A percentile compares a stretch with the other conserved stretches of the same genome.
phyloP scores from a whole-genome alignment of 2,113 vertebrate genomes.

The Willisornis vidua region DNA sequence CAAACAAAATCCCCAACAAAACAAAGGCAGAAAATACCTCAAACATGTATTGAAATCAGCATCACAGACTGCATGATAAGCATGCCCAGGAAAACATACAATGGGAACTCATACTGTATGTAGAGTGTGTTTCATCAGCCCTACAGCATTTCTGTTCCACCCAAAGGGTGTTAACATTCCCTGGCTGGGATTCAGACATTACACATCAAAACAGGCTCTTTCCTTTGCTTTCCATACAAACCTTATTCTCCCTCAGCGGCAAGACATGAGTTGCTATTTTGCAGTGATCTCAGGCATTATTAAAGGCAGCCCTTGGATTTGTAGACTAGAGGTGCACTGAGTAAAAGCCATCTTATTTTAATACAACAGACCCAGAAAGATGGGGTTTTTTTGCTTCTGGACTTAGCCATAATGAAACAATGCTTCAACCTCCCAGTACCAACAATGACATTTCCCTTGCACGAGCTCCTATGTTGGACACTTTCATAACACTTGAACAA shows the following conservation, averaged over 20 bases:
- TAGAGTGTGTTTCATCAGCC: constrained; percentile 48
- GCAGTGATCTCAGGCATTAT: neutral
- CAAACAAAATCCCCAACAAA: neutral
- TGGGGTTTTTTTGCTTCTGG: neutral
- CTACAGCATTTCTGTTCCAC: constrained; percentile 57
- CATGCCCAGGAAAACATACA: constrained; percentile 2
- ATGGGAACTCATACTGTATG: constrained; percentile 8
- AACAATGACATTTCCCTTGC: neutral
- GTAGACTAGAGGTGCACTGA: neutral
- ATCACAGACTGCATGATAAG: neutral
- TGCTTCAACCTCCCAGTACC: neutral
- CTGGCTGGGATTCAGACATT: constrained; percentile 60
- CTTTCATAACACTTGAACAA: neutral
- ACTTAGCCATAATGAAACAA: neutral
- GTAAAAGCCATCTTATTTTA: neutral
- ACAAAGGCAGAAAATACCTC: neutral
- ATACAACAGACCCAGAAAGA: neutral
- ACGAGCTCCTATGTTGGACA: neutral
- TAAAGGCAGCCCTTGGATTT: neutral
- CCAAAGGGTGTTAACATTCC: constrained; percentile 60
- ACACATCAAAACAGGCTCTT: constrained; percentile 60
- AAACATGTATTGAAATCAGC: neutral
- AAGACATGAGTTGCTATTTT: neutral
- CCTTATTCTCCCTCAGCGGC: constrained; percentile 2
- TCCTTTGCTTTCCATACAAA: constrained; percentile 40